Evolutionary conservation across 2,888 invertebrate species (phyloP).

Genomic region (Argynnis bischoffii): DNA sequence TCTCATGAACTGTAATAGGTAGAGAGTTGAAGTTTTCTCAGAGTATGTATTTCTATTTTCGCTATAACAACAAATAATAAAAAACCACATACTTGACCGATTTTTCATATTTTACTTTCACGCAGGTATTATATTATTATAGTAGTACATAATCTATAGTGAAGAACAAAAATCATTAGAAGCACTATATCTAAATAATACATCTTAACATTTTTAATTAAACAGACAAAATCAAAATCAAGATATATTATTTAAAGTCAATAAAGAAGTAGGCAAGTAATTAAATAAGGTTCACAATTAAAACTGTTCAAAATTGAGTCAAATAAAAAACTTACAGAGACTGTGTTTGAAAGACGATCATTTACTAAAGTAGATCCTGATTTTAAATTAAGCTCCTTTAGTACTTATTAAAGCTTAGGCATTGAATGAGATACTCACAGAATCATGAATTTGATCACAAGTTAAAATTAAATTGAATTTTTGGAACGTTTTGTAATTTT

Average conservation of each 20-base stretch:
- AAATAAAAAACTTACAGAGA: constrained; percentile 6
- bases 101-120: no score
- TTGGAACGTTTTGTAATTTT: background rate
- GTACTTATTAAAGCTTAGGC: constrained; percentile 11
- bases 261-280: background rate
- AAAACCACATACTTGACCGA: no score
- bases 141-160: no score
- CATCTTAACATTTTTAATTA: no score
- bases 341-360: constrained; percentile 11
- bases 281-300: background rate
- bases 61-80: no score
- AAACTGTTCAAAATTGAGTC: constrained; percentile 9
- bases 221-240: no score
- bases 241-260: background rate
- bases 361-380: constrained; percentile 6
- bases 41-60: no score
- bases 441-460: constrained; percentile 3
- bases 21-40: no score
- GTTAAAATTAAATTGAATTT: constrained; percentile 13
- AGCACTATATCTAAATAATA: no score
- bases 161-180: no score
- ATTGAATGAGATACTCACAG: constrained; percentile 13
- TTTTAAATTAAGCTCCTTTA: constrained; percentile 17
- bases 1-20: no score
- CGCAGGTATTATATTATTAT: no score